These are phyloP conservation scores for Tenthredo mesomela DNA, from an alignment of 2,888 invertebrate genomes.

Conservation along the genomic window DNA sequence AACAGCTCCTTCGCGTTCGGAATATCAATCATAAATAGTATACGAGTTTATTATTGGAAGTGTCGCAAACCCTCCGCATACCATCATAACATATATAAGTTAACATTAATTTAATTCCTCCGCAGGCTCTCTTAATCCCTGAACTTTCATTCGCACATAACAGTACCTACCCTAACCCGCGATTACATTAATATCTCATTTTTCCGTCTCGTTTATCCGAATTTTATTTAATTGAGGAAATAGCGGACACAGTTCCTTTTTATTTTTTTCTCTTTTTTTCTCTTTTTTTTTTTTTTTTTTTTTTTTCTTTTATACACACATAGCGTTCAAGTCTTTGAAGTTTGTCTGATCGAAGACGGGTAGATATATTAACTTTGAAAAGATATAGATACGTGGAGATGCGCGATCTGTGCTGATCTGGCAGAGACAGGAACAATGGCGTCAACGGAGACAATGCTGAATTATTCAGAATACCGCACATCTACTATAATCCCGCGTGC, in stretches of 20 bases:
- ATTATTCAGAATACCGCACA: conserved; percentile 73
- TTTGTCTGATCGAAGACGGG: neutral
- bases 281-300: neutral
- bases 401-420: neutral
- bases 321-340: neutral
- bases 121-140: neutral
- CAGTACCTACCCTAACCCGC: no score
- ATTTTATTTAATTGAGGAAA: no score
- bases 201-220: no score
- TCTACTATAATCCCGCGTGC: conserved; percentile 29
- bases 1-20: neutral
- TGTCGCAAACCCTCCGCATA: neutral
- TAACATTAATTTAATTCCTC: neutral
- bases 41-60: conserved; percentile 32
- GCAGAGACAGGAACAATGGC: conserved; percentile 75
- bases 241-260: neutral
- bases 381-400: conserved; percentile 38
- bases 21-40: conserved; percentile 34
- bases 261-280: neutral
- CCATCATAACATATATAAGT: neutral
- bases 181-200: no score
- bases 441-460: conserved; percentile 76
- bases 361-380: neutral
- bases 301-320: neutral
- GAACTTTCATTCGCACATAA: neutral